A percentile compares a stretch with the other conserved stretches of the same genome.
Evolutionary conservation across 2,113 vertebrate genomes (phyloP).

Genomic region (Oceanites oceanicus): DNA sequence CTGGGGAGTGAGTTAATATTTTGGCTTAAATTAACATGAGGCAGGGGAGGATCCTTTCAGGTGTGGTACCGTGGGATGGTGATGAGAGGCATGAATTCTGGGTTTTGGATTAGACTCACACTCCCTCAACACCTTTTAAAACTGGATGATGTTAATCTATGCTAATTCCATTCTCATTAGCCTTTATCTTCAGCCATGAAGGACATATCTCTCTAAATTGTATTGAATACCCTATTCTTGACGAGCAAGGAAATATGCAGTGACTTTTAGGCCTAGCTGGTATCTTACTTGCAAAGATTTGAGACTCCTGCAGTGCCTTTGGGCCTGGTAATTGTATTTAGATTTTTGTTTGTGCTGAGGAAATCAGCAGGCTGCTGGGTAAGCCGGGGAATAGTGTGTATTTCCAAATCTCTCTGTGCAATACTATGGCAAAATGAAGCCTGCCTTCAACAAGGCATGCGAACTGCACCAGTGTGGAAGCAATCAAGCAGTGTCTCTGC

Average conservation of each 20-base stretch:
- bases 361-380: neutral
- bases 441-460: neutral
- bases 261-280: neutral
- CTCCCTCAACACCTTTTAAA: constrained; percentile 36
- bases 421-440: neutral
- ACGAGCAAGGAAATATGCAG: neutral
- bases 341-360: neutral
- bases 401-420: neutral
- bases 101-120: neutral
- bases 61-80: neutral
- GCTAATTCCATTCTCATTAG: constrained; percentile 37
- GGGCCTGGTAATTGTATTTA: neutral
- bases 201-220: neutral
- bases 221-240: neutral
- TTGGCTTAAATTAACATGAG: neutral
- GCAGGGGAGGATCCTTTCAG: neutral
- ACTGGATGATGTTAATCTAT: constrained; percentile 7
- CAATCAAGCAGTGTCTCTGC: neutral
- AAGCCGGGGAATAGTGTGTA: accelerated
- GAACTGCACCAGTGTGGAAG: accelerated
- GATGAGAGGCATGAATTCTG: neutral
- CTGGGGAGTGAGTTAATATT: neutral
- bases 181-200: constrained; percentile 33
- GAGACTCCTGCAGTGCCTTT: neutral
- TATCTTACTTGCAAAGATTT: neutral